phyloP scores from a whole-genome alignment of 2,797 vertebrate genomes.

The Danionella dracula region DNA sequence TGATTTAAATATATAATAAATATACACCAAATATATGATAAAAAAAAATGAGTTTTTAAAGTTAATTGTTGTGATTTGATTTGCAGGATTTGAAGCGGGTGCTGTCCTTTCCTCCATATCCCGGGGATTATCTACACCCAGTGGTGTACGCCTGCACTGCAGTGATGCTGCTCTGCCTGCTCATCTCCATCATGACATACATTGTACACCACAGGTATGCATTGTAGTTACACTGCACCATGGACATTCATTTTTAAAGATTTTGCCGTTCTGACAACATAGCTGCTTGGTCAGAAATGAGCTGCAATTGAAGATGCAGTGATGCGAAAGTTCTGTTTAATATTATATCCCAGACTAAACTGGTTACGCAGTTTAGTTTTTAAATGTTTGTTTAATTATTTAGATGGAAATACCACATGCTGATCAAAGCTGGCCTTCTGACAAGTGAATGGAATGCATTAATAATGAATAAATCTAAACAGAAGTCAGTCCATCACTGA shows the following conservation, averaged over 20 bases:
- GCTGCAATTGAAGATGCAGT: too few species aligned
- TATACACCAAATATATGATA: too few species aligned
- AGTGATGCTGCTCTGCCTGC: constrained; percentile 90
- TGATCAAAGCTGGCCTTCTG: too few species aligned
- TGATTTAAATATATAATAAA: too few species aligned
- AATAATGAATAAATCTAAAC: too few species aligned
- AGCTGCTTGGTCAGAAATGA: neutral
- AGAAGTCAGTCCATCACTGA: too few species aligned
- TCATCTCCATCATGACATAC: constrained; percentile 87
- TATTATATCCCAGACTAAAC: too few species aligned
- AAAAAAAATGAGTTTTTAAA: neutral
- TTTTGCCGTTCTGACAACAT: neutral
- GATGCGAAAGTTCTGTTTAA: neutral
- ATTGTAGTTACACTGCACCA: neutral
- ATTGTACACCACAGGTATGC: constrained; percentile 85
- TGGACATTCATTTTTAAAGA: too few species aligned
- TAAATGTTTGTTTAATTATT: too few species aligned
- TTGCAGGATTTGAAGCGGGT: constrained; percentile 89
- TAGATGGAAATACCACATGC: too few species aligned
- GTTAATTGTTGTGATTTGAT: constrained; percentile 12
- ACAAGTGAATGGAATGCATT: too few species aligned
- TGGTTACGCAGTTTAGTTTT: too few species aligned
- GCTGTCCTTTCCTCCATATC: constrained; percentile 86
- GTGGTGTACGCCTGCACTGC: constrained; percentile 96
- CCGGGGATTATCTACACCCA: constrained; percentile 92